phyloP scores from a whole-genome alignment of 1,140 invertebrate species.

The Philotrypesis tridentata region DNA sequence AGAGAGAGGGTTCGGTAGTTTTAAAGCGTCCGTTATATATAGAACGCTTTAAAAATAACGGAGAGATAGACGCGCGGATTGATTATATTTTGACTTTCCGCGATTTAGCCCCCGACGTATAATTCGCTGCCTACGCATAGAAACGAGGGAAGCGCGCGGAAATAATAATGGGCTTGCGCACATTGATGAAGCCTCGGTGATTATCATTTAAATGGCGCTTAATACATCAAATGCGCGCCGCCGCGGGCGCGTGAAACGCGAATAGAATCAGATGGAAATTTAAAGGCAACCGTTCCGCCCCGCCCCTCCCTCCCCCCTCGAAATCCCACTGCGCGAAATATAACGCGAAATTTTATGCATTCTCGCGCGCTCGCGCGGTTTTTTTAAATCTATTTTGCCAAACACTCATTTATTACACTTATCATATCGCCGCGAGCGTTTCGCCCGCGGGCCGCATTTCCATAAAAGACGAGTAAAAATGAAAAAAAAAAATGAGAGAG shows the following conservation, averaged over 20 bases:
- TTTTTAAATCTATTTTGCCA: slow-evolving; percentile 18
- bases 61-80: too few relatives aligned
- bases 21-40: too few relatives aligned
- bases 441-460: not conserved
- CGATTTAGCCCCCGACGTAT: too few relatives aligned
- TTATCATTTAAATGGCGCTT: not conserved
- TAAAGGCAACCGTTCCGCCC: not conserved
- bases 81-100: too few relatives aligned
- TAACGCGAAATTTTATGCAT: slow-evolving; percentile 19
- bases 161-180: too few relatives aligned
- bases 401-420: slow-evolving; percentile 31
- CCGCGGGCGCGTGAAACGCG: not conserved
- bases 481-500: not conserved
- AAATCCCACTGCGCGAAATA: too few relatives aligned
- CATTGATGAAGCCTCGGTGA: too few relatives aligned
- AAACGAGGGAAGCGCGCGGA: too few relatives aligned
- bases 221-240: not conserved
- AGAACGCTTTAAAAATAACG: too few relatives aligned
- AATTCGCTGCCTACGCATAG: too few relatives aligned
- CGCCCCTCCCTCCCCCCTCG: too few relatives aligned
- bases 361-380: not conserved
- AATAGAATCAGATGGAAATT: slow-evolving; percentile 7
- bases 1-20: too few relatives aligned
- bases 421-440: not conserved
- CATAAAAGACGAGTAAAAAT: not conserved